These are phyloP conservation scores for Rhinogobius similis DNA, from an alignment of 2,113 vertebrate genomes.

Conservation along the genomic window DNA sequence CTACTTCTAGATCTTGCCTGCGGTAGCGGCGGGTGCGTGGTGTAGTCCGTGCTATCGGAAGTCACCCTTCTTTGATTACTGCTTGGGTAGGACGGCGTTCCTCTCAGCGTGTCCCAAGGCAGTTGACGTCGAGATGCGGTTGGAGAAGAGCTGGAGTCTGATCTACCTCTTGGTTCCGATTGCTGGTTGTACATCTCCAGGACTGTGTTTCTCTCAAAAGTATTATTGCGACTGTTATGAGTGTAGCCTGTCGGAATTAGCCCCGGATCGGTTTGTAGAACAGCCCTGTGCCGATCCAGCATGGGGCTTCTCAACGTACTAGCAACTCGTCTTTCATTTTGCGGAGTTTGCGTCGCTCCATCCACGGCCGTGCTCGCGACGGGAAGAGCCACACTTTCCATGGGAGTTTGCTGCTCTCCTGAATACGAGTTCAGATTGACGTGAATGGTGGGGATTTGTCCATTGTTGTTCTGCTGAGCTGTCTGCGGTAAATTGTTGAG, in stretches of 20 bases:
- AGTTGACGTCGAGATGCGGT: slow-evolving; percentile 35
- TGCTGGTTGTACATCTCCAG: slow-evolving; percentile 54
- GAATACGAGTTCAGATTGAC: slow-evolving; percentile 73
- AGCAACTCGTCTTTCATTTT: slow-evolving; percentile 7
- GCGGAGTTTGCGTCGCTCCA: slow-evolving; percentile 27
- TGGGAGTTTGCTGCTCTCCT: slow-evolving; percentile 35
- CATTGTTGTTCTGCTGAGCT: slow-evolving; percentile 35
- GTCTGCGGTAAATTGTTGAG: slow-evolving; percentile 57
- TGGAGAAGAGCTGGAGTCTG: slow-evolving; percentile 17
- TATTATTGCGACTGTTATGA: slow-evolving; percentile 37
- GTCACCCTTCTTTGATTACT: slow-evolving; percentile 14
- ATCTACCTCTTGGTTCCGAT: neutral
- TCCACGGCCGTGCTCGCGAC: slow-evolving; percentile 9
- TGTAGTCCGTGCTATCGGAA: slow-evolving; percentile 45
- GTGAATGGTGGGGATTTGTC: slow-evolving; percentile 69
- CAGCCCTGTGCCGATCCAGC: slow-evolving; percentile 1
- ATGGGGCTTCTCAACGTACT: slow-evolving; percentile 30
- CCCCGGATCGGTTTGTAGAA: slow-evolving; percentile 4
- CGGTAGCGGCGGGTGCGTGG: slow-evolving; percentile 20
- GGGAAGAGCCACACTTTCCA: slow-evolving; percentile 25
- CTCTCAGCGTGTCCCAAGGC: slow-evolving; percentile 73
- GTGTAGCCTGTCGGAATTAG: slow-evolving; percentile 65
- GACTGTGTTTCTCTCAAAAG: slow-evolving; percentile 48
- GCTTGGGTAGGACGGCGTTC: slow-evolving; percentile 73
- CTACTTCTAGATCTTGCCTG: slow-evolving; percentile 9